Conservation (phyloP, 1,140 invertebrate genomes). For the Zelostemma sp. region DNA sequence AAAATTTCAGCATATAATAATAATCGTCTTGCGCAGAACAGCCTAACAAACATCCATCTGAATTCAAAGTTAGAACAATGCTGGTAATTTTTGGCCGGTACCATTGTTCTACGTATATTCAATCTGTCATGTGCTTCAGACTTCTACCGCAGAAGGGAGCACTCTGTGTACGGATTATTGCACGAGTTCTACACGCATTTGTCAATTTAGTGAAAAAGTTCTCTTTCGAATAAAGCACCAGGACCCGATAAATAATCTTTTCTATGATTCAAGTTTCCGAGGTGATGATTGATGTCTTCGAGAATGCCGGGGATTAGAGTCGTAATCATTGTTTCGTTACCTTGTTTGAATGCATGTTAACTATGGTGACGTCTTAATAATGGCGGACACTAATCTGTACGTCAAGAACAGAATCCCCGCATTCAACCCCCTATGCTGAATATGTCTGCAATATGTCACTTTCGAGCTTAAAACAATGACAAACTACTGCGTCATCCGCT, state of each 20-base stretch:
- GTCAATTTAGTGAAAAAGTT: slow-evolving; percentile 18
- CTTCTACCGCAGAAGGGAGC: slow-evolving; percentile 51
- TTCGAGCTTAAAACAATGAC: slow-evolving; percentile 68
- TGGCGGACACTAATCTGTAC: slow-evolving; percentile 71
- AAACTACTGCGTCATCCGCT: slow-evolving; percentile 55
- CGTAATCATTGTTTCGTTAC: slow-evolving; percentile 40
- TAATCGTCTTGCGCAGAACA: slow-evolving; percentile 26
- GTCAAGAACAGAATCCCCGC: slow-evolving; percentile 66
- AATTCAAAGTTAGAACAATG: slow-evolving; percentile 69
- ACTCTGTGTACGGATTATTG: slow-evolving; percentile 24
- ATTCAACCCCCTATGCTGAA: slow-evolving; percentile 49
- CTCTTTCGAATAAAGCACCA: background rate
- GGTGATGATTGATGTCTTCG: slow-evolving; percentile 32
- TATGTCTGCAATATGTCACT: slow-evolving; percentile 67
- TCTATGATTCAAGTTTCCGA: background rate
- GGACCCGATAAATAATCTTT: background rate
- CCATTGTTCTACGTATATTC: slow-evolving; percentile 67
- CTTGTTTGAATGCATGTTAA: slow-evolving; percentile 67
- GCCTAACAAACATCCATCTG: slow-evolving; percentile 44
- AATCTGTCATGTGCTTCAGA: slow-evolving; percentile 66
- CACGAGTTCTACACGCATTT: background rate
- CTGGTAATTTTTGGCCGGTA: slow-evolving; percentile 69
- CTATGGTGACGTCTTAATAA: slow-evolving; percentile 69
- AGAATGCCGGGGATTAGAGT: slow-evolving; percentile 20
- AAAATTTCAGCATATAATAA: slow-evolving; percentile 31